phyloP scores from a whole-genome alignment of 2,113 vertebrate genomes.

The Tragelaphus buxtoni region DNA sequence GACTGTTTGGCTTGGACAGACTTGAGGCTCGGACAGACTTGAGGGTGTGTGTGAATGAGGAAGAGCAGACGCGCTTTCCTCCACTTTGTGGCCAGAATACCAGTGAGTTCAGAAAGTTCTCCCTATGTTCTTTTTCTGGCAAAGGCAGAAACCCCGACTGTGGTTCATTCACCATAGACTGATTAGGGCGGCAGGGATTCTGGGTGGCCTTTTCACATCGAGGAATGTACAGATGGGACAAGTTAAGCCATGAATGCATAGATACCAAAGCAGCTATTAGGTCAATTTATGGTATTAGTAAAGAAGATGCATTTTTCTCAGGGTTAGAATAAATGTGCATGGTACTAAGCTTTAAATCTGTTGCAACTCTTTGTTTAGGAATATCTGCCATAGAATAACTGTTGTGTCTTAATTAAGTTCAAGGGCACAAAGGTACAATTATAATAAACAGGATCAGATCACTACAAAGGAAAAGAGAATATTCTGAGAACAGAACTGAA shows the following conservation, averaged over 20 bases:
- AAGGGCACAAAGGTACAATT: slow-evolving; percentile 12
- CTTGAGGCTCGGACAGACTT: not conserved
- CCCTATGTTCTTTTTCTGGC: not conserved
- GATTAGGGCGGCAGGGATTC: not conserved
- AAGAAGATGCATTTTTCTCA: not conserved
- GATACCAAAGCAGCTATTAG: not conserved
- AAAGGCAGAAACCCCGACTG: not conserved
- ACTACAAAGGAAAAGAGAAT: not conserved
- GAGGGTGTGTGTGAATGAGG: not conserved
- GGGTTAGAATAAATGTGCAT: not conserved
- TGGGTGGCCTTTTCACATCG: not conserved
- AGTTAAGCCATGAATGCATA: not conserved
- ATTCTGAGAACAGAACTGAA: slow-evolving; percentile 72
- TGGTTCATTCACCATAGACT: not conserved
- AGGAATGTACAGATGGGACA: not conserved
- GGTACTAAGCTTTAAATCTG: not conserved
- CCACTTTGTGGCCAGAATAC: not conserved
- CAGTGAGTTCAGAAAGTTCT: not conserved
- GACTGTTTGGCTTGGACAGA: not conserved
- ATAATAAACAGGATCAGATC: not conserved
- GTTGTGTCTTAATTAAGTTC: not conserved
- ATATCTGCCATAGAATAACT: not conserved
- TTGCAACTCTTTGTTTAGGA: not conserved
- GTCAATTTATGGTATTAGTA: not conserved
- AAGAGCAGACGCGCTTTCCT: not conserved